These are phyloP conservation scores for Gopherus evgoodei DNA, from an alignment of 2,113 vertebrate genomes.

Conservation along the genomic window DNA sequence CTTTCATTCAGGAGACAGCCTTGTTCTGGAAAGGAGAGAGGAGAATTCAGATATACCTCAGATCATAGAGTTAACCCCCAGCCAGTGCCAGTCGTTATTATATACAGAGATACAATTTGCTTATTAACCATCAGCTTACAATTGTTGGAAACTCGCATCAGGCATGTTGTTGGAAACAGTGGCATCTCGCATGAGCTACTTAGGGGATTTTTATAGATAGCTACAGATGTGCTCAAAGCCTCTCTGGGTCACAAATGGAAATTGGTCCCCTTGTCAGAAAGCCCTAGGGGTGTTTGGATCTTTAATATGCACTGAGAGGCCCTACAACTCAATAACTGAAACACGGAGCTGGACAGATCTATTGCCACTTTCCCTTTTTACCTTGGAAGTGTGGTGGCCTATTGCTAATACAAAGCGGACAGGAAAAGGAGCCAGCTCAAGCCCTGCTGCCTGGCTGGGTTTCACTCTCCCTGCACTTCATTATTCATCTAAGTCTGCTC, in stretches of 20 bases:
- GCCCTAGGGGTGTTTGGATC: neutral
- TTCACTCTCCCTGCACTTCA: neutral
- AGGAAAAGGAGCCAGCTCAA: too few species aligned
- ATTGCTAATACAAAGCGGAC: neutral
- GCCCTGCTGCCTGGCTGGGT: neutral
- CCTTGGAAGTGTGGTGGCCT: neutral
- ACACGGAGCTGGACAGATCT: neutral
- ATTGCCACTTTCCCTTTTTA: slow-evolving; percentile 6
- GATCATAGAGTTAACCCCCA: neutral
- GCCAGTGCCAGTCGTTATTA: neutral
- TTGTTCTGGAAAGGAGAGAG: neutral
- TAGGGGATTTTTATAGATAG: neutral
- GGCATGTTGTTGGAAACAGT: neutral
- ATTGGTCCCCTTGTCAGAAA: neutral
- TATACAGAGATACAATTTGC: neutral
- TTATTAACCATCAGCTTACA: neutral
- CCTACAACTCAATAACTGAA: neutral
- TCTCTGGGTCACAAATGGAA: neutral
- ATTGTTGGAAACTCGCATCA: slow-evolving; percentile 26
- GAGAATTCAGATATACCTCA: neutral
- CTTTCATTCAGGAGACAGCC: neutral
- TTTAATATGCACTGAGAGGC: neutral
- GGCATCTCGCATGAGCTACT: neutral
- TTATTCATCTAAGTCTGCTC: neutral
- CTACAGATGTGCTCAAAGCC: neutral